Conservation (phyloP, 2,888 invertebrate species). For the Synanthedon myopaeformis region DNA sequence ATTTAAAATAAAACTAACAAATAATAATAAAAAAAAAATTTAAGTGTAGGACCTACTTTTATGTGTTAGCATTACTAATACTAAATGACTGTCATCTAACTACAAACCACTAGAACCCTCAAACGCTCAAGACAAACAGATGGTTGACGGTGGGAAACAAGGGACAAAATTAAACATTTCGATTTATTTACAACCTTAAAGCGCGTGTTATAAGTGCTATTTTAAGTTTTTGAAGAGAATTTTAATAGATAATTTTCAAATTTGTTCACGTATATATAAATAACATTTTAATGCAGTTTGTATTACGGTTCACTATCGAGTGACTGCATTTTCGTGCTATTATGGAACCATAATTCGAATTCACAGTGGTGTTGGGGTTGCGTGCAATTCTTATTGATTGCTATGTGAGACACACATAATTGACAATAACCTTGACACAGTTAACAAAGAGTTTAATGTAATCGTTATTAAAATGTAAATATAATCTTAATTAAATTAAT, state of each 20-base stretch:
- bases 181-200: not conserved
- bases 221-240: not conserved
- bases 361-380: slow-evolving; percentile 17
- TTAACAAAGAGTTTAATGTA: slow-evolving; percentile 6
- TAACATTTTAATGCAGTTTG: not conserved
- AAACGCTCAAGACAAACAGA: slow-evolving; percentile 46
- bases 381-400: slow-evolving; percentile 28
- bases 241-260: not conserved
- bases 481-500: too few species aligned
- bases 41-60: not conserved
- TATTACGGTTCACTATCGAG: not conserved
- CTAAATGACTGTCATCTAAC: slow-evolving; percentile 44
- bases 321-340: not conserved
- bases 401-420: slow-evolving; percentile 34
- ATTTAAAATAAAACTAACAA: too few species aligned
- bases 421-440: slow-evolving; percentile 8
- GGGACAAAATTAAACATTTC: slow-evolving; percentile 1
- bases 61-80: slow-evolving; percentile 9
- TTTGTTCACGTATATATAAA: not conserved
- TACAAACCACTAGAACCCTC: slow-evolving; percentile 15
- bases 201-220: not conserved
- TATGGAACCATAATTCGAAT: not conserved
- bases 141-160: slow-evolving; percentile 23
- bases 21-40: too few species aligned
- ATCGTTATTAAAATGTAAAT: not conserved